A percentile compares a stretch with the other conserved stretches of the same genome.
phyloP scores from a whole-genome alignment of 2,113 vertebrate genomes.

The Rhineura floridana region DNA sequence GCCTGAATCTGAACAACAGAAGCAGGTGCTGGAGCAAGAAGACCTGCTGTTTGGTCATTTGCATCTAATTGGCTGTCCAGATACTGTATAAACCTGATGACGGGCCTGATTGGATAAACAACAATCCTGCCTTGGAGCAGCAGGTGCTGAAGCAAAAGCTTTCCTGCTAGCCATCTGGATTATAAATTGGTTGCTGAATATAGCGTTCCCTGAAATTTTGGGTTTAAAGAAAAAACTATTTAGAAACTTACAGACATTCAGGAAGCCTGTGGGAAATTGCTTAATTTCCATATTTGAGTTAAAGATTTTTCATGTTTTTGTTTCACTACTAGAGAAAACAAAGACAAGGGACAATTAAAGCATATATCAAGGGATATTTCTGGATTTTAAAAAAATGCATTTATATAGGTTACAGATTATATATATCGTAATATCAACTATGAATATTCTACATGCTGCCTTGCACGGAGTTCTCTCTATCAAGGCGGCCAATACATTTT shows the following conservation, averaged over 20 bases:
- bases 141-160: conserved; percentile 27
- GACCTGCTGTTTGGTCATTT: conserved; percentile 34
- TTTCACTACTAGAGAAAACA: neutral
- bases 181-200: conserved; percentile 27
- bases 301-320: neutral
- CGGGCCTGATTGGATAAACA: conserved; percentile 17
- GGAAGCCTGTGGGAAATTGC: neutral
- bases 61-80: conserved; percentile 24
- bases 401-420: neutral
- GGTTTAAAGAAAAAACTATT: neutral
- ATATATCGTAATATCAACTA: neutral
- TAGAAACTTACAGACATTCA: neutral
- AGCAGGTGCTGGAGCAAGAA: conserved; percentile 23
- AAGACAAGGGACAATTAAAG: neutral
- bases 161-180: conserved; percentile 30
- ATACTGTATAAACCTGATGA: conserved; percentile 26
- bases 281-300: conserved; percentile 14
- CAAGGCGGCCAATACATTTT: neutral
- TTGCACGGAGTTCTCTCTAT: neutral
- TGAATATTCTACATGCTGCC: neutral
- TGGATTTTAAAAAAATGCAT: neutral
- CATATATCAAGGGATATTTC: neutral
- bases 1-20: conserved; percentile 5
- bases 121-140: conserved; percentile 7
- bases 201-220: conserved; percentile 17